Evolutionary conservation across 2,113 vertebrate species (phyloP).

Genomic region (Athene cunicularia): DNA sequence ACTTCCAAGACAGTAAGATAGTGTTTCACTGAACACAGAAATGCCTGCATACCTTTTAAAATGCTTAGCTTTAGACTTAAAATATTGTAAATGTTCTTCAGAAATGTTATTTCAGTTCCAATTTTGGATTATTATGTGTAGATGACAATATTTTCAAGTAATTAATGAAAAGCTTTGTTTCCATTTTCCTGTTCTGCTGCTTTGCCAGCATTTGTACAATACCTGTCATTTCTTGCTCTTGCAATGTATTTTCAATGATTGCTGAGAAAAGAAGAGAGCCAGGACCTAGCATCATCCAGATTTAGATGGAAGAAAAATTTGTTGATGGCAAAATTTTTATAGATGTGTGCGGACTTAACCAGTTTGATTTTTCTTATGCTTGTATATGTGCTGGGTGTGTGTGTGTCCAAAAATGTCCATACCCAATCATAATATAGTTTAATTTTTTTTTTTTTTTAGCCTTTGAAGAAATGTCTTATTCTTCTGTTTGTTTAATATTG

Average conservation of each 20-base stretch:
- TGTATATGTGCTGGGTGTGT: background rate
- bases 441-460: background rate
- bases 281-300: background rate
- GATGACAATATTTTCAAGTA: background rate
- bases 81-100: background rate
- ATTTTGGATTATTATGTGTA: background rate
- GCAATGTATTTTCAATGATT: background rate
- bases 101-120: background rate
- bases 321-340: background rate
- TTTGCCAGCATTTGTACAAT: background rate
- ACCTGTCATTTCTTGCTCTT: background rate
- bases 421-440: background rate
- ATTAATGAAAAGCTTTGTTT: background rate
- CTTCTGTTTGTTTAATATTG: constrained; percentile 22
- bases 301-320: background rate
- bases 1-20: background rate
- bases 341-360: background rate
- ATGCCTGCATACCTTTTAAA: background rate
- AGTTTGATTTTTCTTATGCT: background rate
- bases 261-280: background rate
- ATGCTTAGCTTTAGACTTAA: background rate
- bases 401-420: background rate
- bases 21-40: background rate
- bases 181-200: background rate
- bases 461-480: constrained; percentile 41